Conservation (phyloP, 2,797 vertebrate genomes). For the Pelobates cultripes region DNA sequence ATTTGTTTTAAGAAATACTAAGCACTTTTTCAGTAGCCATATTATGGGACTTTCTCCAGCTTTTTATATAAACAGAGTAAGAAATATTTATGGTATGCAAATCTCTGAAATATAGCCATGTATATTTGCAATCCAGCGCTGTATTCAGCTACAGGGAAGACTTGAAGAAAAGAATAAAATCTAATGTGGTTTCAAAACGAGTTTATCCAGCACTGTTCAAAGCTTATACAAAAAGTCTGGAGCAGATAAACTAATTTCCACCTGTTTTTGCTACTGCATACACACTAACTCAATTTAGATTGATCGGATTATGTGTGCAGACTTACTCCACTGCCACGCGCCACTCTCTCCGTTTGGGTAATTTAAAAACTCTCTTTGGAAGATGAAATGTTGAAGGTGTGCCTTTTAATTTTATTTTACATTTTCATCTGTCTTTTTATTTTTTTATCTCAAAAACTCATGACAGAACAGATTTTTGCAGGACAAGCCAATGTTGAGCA, state of each 20-base stretch:
- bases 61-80: no score
- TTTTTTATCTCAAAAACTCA: constrained; percentile 9
- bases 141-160: constrained; percentile 53
- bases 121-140: constrained; percentile 42
- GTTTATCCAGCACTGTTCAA: constrained; percentile 72
- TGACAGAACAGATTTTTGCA: neutral
- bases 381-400: constrained; percentile 68
- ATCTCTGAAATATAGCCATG: constrained; percentile 53
- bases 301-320: constrained; percentile 72
- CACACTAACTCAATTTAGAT: constrained; percentile 76
- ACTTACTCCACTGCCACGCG: constrained; percentile 66
- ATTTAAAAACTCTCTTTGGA: constrained; percentile 60
- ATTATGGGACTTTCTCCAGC: no score
- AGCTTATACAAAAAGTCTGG: constrained; percentile 71
- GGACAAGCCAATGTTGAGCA: neutral
- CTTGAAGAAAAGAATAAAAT: constrained; percentile 61
- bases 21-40: no score
- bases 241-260: constrained; percentile 79
- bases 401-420: constrained; percentile 74
- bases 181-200: constrained; percentile 71
- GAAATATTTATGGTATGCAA: no score
- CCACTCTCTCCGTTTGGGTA: constrained; percentile 67
- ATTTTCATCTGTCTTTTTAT: constrained; percentile 33
- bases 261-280: constrained; percentile 76
- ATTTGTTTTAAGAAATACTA: no score